phyloP scores from a whole-genome alignment of 2,888 invertebrate genomes.

The Seira sanloemensis region DNA sequence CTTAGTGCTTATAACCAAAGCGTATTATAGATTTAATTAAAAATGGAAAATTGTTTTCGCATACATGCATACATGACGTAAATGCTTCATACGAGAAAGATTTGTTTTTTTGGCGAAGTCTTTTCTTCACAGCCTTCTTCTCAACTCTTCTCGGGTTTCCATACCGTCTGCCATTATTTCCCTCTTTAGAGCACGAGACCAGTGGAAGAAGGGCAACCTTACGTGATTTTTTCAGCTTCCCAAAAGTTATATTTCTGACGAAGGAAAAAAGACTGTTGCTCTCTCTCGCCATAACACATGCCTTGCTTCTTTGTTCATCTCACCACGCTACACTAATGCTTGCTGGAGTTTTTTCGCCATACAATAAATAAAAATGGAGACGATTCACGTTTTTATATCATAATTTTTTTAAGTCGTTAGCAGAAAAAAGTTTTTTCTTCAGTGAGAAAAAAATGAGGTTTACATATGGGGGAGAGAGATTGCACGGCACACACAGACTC shows the following conservation, averaged over 20 bases:
- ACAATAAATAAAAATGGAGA: constrained; percentile 12
- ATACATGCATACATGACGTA: background rate
- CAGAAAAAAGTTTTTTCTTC: background rate
- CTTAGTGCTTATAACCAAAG: too few relatives aligned
- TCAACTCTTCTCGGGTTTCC: background rate
- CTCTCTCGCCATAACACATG: background rate
- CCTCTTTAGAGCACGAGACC: background rate
- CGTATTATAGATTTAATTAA: too few relatives aligned
- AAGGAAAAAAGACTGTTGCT: background rate
- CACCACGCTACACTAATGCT: constrained; percentile 40
- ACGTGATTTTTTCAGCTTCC: too few relatives aligned
- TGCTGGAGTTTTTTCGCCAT: background rate
- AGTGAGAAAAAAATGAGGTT: too few relatives aligned
- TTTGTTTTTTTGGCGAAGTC: background rate
- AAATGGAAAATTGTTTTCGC: too few relatives aligned
- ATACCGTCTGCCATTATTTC: background rate
- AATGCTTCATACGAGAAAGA: background rate
- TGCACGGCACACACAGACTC: background rate
- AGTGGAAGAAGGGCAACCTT: background rate
- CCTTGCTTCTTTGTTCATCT: constrained; percentile 14
- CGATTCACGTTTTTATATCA: constrained; percentile 43
- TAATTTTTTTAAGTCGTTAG: background rate
- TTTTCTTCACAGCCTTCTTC: background rate
- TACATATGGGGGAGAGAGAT: too few relatives aligned
- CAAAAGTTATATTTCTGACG: too few relatives aligned